These are phyloP conservation scores for Patella depressa DNA, from an alignment of 2,888 invertebrate species.

Conservation along the genomic window DNA sequence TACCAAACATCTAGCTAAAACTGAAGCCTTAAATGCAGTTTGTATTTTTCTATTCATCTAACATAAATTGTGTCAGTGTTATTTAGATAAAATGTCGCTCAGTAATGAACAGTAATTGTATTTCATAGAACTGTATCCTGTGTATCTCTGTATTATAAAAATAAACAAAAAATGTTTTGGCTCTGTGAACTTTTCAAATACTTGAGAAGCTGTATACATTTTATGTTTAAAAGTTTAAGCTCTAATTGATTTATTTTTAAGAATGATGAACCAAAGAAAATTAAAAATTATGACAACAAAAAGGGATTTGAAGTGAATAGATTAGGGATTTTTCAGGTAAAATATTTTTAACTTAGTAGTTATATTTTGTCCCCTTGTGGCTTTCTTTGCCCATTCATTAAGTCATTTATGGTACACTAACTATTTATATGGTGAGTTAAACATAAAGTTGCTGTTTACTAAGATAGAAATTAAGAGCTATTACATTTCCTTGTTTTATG, in stretches of 20 bases:
- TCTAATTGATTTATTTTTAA: constrained; percentile 28
- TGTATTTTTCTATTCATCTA: not conserved
- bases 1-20: not conserved
- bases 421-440: not conserved
- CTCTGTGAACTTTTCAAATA: no score
- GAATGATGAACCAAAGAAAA: constrained; percentile 58
- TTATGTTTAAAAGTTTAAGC: not conserved
- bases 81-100: no score
- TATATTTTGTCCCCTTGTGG: not conserved
- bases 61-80: no score
- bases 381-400: not conserved
- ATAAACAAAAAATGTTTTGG: no score
- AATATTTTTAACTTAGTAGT: not conserved
- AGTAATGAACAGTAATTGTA: no score
- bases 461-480: no score
- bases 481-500: no score
- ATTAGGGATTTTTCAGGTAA: constrained; percentile 51
- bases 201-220: no score
- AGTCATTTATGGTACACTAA: constrained; percentile 1
- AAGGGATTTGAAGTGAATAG: constrained; percentile 58
- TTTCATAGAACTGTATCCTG: no score
- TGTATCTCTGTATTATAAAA: no score
- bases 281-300: constrained; percentile 60
- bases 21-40: not conserved
- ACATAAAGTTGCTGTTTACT: no score